These are phyloP conservation scores for Pegoplata infirma DNA, from an alignment of 2,888 invertebrate species.

Conservation along the genomic window DNA sequence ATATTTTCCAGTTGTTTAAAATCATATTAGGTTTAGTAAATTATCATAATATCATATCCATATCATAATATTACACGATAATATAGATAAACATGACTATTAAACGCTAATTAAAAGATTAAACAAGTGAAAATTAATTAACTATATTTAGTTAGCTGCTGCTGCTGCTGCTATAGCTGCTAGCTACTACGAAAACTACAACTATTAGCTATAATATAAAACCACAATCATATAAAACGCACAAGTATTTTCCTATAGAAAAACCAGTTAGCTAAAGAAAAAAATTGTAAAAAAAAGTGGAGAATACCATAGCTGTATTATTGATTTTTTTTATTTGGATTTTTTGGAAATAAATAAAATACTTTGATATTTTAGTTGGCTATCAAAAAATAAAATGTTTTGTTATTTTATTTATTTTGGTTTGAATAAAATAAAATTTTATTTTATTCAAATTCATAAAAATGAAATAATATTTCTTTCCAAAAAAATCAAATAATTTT, in stretches of 20 bases:
- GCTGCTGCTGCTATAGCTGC: no score
- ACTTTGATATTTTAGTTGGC: no score
- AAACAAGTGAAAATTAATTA: slow-evolving; percentile 55
- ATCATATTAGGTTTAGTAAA: slow-evolving; percentile 29
- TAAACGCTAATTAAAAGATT: slow-evolving; percentile 58
- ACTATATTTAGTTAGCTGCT: not conserved
- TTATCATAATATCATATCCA: slow-evolving; percentile 36
- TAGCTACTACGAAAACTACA: not conserved
- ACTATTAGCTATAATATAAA: no score
- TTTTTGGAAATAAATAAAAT: no score
- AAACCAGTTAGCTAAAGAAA: not conserved
- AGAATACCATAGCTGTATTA: no score
- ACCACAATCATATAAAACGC: not conserved
- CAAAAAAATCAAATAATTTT: no score
- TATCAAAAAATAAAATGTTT: no score
- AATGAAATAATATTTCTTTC: no score
- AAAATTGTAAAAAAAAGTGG: not conserved
- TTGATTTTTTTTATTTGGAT: no score
- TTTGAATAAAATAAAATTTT: no score
- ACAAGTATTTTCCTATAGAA: not conserved
- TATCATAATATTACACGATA: slow-evolving; percentile 16
- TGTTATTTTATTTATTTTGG: no score
- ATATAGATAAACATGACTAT: slow-evolving; percentile 44
- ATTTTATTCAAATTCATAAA: no score
- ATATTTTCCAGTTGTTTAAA: not conserved